These are phyloP conservation scores for Serinus canaria DNA, from an alignment of 2,113 vertebrate genomes.

Conservation along the genomic window DNA sequence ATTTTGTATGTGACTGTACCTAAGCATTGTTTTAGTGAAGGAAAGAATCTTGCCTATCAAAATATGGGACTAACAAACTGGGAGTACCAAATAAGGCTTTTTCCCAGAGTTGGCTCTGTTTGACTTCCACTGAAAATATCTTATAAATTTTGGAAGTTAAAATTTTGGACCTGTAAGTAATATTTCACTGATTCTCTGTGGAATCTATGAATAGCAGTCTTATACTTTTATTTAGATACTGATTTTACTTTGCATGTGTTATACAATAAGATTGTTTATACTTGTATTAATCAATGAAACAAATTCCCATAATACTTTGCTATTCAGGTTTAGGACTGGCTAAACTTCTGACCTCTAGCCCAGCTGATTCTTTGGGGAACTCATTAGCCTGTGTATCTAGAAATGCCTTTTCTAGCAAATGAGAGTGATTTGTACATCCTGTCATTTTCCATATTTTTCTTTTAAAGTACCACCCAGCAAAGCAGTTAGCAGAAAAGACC, in stretches of 20 bases:
- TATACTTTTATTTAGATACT: neutral
- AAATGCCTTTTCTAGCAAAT: neutral
- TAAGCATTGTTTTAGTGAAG: neutral
- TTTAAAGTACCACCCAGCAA: neutral
- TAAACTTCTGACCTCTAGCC: constrained; percentile 11
- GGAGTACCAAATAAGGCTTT: neutral
- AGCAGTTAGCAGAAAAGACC: neutral
- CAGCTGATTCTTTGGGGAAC: constrained; percentile 24
- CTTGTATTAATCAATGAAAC: neutral
- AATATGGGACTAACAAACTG: neutral
- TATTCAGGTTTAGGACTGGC: neutral
- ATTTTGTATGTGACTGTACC: neutral
- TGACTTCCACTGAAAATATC: neutral
- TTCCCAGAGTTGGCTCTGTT: neutral
- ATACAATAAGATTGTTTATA: neutral
- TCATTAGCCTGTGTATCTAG: constrained; percentile 6
- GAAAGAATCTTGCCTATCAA: neutral
- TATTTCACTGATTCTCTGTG: neutral
- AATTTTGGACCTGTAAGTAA: neutral
- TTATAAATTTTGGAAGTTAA: neutral
- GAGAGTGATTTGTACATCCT: neutral
- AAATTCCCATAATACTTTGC: neutral
- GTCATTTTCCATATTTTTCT: neutral
- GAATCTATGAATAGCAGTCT: neutral
- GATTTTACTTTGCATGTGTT: neutral